Percentiles rank a stretch among this genome's conserved stretches.
Conservation (phyloP, 2,888 invertebrate species). For the Parasteatoda lunata region DNA sequence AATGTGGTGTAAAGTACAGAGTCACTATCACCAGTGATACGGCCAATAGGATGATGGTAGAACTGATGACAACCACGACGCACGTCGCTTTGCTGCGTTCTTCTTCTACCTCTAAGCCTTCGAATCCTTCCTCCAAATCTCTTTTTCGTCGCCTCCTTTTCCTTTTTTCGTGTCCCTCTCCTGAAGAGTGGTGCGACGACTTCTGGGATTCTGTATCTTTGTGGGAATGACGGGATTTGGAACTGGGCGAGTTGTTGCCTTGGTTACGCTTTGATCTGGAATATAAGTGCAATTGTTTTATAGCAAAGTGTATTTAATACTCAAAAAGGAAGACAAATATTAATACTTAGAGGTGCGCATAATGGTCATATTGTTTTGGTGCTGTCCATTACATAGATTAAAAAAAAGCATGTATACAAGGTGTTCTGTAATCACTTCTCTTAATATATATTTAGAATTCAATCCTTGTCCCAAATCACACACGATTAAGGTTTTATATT, state of each 20-base stretch:
- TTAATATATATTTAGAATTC: too few relatives aligned
- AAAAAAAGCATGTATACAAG: too few relatives aligned
- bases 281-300: not conserved
- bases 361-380: too few relatives aligned
- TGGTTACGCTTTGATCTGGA: conserved; percentile 32
- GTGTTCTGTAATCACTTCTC: too few relatives aligned
- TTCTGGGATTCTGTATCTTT: conserved; percentile 37
- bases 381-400: too few relatives aligned
- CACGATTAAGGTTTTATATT: too few relatives aligned
- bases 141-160: not conserved
- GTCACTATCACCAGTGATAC: conserved; percentile 58
- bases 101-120: conserved; percentile 17
- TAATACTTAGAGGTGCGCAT: too few relatives aligned
- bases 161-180: not conserved
- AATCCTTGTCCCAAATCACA: too few relatives aligned
- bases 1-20: conserved; percentile 53
- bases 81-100: conserved; percentile 56
- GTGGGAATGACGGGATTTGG: conserved; percentile 50
- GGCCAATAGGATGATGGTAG: conserved; percentile 58
- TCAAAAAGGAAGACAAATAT: too few relatives aligned
- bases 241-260: conserved; percentile 22
- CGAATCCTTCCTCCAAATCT: conserved; percentile 12
- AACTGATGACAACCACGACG: conserved; percentile 61
- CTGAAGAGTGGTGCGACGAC: conserved; percentile 32
- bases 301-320: too few relatives aligned